phyloP scores from a whole-genome alignment of 2,113 vertebrate species.

The Oenanthe oenanthe region DNA sequence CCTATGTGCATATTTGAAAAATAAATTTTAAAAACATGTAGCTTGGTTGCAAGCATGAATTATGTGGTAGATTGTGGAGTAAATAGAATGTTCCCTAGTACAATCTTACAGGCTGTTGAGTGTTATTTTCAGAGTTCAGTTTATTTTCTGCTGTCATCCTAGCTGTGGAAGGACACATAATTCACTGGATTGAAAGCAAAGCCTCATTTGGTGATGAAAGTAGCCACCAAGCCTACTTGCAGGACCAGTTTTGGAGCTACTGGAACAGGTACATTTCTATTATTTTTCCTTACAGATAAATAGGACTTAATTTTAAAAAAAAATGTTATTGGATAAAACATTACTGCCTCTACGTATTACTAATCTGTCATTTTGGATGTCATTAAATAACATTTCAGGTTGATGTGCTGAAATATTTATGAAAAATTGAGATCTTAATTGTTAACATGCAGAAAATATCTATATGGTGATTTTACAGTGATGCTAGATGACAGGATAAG shows the following conservation, averaged over 20 bases:
- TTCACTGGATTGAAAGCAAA: constrained; percentile 99
- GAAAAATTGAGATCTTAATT: neutral
- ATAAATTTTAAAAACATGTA: neutral
- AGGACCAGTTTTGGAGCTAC: constrained; percentile 99
- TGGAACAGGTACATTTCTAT: constrained; percentile 90
- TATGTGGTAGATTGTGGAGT: neutral
- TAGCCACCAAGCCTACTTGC: constrained; percentile 93
- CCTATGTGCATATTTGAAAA: neutral
- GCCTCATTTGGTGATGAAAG: constrained; percentile 97
- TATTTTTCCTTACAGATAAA: constrained; percentile 57
- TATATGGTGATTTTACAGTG: neutral
- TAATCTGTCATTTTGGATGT: constrained; percentile 25
- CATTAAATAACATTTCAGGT: neutral
- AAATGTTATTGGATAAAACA: constrained; percentile 49
- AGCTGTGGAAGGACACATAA: constrained; percentile 96
- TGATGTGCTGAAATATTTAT: constrained; percentile 16
- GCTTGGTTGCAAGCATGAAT: neutral
- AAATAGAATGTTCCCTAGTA: neutral
- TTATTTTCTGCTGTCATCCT: constrained; percentile 55
- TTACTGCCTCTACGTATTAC: neutral
- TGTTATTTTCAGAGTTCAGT: constrained; percentile 48
- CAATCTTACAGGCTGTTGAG: neutral
- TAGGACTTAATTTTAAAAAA: constrained; percentile 8
- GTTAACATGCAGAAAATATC: neutral
- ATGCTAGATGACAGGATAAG: neutral